Percentiles rank a stretch among this genome's conserved stretches.
phyloP scores from a whole-genome alignment of 1,140 invertebrate genomes.

The Aleiodes sp. region DNA sequence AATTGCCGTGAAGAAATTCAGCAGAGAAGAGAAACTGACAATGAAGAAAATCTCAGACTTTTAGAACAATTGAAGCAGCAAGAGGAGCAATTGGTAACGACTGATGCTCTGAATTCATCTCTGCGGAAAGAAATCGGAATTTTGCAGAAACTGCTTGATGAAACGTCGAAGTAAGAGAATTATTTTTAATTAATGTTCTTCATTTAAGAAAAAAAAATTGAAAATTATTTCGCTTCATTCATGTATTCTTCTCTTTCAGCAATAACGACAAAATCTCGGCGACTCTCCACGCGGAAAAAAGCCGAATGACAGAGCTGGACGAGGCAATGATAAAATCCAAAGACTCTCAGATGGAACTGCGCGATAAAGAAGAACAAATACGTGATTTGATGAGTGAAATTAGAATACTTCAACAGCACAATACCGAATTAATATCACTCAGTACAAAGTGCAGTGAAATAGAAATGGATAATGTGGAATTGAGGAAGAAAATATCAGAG shows the following conservation, averaged over 20 bases:
- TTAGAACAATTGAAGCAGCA: constrained; percentile 58
- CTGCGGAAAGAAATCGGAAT: constrained; percentile 48
- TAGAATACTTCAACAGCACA: constrained; percentile 58
- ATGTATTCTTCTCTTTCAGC: constrained; percentile 39
- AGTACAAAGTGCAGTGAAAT: constrained; percentile 51
- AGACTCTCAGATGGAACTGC: constrained; percentile 42
- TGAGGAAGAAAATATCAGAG: constrained; percentile 53
- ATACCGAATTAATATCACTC: constrained; percentile 50
- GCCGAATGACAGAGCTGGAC: constrained; percentile 48
- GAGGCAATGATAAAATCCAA: constrained; percentile 43
- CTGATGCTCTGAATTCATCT: constrained; percentile 46
- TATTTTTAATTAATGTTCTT: not conserved
- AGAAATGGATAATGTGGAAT: constrained; percentile 55
- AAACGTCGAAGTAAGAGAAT: constrained; percentile 47
- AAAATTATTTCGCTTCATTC: not conserved
- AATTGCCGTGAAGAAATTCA: constrained; percentile 40
- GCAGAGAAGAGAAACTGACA: constrained; percentile 57
- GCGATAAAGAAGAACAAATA: constrained; percentile 57
- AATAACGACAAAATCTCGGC: constrained; percentile 45
- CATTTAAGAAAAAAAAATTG: not conserved
- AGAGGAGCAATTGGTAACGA: constrained; percentile 51
- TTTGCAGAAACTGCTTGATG: constrained; percentile 48
- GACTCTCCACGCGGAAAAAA: constrained; percentile 47
- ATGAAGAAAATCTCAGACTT: constrained; percentile 58
- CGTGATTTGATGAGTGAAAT: constrained; percentile 52